Evolutionary conservation across 2,888 invertebrate genomes (phyloP), one percentile per base, ranked within the genome.

Genomic region (Caenorhabditis angaria): DNA sequence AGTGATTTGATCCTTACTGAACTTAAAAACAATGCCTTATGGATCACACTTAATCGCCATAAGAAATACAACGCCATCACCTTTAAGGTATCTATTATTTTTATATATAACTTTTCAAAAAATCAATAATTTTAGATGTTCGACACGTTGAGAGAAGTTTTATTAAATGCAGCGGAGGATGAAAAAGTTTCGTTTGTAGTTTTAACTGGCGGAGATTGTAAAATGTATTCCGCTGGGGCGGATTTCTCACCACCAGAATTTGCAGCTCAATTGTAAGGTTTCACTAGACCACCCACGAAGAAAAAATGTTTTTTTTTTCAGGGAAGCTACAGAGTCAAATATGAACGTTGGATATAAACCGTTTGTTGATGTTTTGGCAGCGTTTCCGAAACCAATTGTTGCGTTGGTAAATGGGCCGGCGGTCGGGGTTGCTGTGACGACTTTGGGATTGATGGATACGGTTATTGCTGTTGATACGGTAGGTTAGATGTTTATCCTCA

Each of bases 401-500:
- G 93, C 93, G 20, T 89, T 95, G 62, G 92, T 97, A 0, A 97
- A 97, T 90, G 97, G 97, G 0, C 95, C 95, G 48, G 94, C 95
- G n/a, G 92, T 97, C 78, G 97, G 97, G n/a, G 92, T 97, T 79
- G 92, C 92, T 47, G 92, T 92, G 2, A 97, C 97, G 0, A 92
- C 92, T 12, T 89, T 94, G 61, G 92, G 92, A 0, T 90, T 97
- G 0, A 94, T 92, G 90, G 97, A 97, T 90, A 90, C 93, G 61
- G 92, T 94, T 5, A 94, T 94, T 90, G 93, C 94, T 61, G 91
- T 92, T n/a, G 93, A 94, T 81, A 91, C 90, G 88, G 94, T 93
- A 35, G 25, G 24, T 54, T 18, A 48, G 5, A 0, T 32, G 24
- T 60, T 18, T 58, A n/a, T n/a, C n/a, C n/a, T 14, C n/a, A 64